Conservation (phyloP, 1,140 invertebrate species). For the Drosophila sucinea region DNA sequence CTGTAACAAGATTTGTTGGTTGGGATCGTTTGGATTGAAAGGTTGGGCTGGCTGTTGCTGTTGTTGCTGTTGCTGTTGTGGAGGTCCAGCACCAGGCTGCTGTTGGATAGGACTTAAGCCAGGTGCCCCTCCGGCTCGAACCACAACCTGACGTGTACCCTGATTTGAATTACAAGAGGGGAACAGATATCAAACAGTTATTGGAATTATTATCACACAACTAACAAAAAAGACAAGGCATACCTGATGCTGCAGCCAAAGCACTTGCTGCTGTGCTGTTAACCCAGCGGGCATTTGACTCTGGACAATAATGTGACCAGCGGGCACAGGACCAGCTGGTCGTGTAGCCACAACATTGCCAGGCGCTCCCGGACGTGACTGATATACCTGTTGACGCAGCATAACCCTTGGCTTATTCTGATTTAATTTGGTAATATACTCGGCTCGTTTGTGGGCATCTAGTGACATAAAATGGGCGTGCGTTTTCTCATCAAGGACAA, state of each 20-base stretch:
- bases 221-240: too few species aligned
- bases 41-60: slow-evolving; percentile 47
- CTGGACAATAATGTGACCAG: slow-evolving; percentile 84
- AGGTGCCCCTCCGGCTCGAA: slow-evolving; percentile 82
- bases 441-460: slow-evolving; percentile 89
- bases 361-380: slow-evolving; percentile 84
- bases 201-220: too few species aligned
- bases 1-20: slow-evolving; percentile 75
- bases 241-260: slow-evolving; percentile 87
- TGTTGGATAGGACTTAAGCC: slow-evolving; percentile 83
- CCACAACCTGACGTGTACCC: slow-evolving; percentile 85
- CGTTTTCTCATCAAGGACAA: slow-evolving; percentile 90
- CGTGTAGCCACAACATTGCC: slow-evolving; percentile 84
- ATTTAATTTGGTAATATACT: slow-evolving; percentile 90
- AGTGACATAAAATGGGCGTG: slow-evolving; percentile 92
- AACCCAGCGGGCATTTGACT: slow-evolving; percentile 86
- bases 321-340: slow-evolving; percentile 83
- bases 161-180: slow-evolving; percentile 46
- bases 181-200: background rate
- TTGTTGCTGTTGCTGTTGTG: slow-evolving; percentile 49
- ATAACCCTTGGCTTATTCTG: slow-evolving; percentile 84
- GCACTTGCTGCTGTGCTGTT: slow-evolving; percentile 87
- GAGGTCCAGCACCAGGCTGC: slow-evolving; percentile 44
- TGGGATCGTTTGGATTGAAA: slow-evolving; percentile 70
- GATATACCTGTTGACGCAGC: slow-evolving; percentile 84